These are phyloP conservation scores for Delichon dasypus DNA, from an alignment of 2,797 vertebrate genomes.

Conservation along the genomic window DNA sequence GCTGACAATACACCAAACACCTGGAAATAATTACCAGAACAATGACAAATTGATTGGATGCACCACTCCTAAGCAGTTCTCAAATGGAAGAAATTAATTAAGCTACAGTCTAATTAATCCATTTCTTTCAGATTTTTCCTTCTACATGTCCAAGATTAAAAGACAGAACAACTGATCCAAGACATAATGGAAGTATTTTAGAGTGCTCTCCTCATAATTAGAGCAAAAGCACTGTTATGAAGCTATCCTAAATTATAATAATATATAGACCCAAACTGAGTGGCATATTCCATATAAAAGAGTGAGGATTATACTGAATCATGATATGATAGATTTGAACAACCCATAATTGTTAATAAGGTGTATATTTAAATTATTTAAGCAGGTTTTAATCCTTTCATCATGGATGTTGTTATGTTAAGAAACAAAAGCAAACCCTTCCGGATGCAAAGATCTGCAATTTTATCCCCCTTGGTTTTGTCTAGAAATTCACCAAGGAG, in stretches of 20 bases:
- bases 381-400: neutral
- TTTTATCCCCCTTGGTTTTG: neutral
- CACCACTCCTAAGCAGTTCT: neutral
- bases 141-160: neutral
- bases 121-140: neutral
- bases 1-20: neutral
- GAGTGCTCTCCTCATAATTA: neutral
- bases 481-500: neutral
- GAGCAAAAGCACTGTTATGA: neutral
- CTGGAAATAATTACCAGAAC: constrained; percentile 1
- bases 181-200: neutral
- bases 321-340: neutral
- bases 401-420: neutral
- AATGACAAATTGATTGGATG: neutral
- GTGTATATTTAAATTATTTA: neutral
- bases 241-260: neutral
- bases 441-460: neutral
- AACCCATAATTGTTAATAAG: neutral
- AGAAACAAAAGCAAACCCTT: neutral
- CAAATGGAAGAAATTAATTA: neutral
- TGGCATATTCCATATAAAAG: neutral
- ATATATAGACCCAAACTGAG: neutral
- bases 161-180: neutral
- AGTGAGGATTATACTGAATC: neutral
- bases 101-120: neutral